These are phyloP conservation scores for Spheniscus humboldti DNA, from an alignment of 2,797 vertebrate genomes.

Conservation along the genomic window DNA sequence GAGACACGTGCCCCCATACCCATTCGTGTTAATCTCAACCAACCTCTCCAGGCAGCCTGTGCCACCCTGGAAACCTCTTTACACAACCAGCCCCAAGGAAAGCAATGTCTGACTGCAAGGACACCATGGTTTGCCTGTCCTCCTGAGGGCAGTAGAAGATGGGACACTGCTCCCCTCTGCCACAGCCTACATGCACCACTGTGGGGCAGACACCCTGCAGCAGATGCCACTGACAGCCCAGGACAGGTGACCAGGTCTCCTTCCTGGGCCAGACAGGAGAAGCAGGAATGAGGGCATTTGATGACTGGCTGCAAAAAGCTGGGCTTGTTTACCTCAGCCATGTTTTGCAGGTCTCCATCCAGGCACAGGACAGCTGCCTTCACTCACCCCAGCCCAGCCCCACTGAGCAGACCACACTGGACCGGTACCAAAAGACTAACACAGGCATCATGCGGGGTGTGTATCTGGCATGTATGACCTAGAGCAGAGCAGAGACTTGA, in stretches of 20 bases:
- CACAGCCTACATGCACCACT: neutral
- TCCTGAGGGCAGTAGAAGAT: neutral
- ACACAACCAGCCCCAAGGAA: neutral
- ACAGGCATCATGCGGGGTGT: neutral
- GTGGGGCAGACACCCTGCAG: neutral
- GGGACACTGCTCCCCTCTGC: neutral
- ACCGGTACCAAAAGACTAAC: neutral
- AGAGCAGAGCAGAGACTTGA: neutral
- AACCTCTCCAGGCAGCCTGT: neutral
- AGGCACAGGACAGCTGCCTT: neutral
- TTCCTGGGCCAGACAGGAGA: neutral
- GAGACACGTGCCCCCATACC: accelerated
- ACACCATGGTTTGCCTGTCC: neutral
- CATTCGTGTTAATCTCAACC: neutral
- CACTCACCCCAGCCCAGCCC: neutral
- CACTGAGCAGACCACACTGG: too few species aligned
- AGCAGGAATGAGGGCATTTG: neutral
- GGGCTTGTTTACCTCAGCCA: neutral
- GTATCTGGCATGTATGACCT: neutral
- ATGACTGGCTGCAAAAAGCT: neutral
- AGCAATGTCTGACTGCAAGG: neutral
- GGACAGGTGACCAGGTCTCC: neutral
- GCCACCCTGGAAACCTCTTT: neutral
- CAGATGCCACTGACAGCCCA: neutral
- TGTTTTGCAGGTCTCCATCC: neutral